A percentile compares a stretch with the other conserved stretches of the same genome.
These are phyloP conservation scores for Serilophus lunatus DNA, from an alignment of 2,113 vertebrate species.

Conservation along the genomic window DNA sequence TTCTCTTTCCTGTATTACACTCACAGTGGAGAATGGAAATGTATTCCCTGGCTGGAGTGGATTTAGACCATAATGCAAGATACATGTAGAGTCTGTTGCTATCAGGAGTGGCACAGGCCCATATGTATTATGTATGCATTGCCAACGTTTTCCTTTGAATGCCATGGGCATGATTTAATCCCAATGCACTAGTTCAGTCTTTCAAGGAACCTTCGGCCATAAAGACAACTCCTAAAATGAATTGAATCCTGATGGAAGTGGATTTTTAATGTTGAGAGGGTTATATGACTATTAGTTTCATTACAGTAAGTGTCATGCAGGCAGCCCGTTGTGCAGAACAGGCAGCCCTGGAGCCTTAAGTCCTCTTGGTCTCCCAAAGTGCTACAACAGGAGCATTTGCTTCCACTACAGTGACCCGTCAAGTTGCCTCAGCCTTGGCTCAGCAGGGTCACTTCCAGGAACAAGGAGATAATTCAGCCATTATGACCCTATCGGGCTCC, in stretches of 20 bases:
- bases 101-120: not conserved
- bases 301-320: not conserved
- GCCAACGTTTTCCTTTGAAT: not conserved
- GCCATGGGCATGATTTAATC: not conserved
- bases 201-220: not conserved
- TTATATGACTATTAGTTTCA: not conserved
- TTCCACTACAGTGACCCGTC: constrained; percentile 54
- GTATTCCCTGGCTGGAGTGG: not conserved
- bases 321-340: not conserved
- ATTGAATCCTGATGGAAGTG: not conserved
- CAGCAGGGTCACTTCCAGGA: constrained; percentile 53
- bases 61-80: not conserved
- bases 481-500: constrained; percentile 11
- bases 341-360: not conserved
- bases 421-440: constrained; percentile 34
- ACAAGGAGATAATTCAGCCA: constrained; percentile 60
- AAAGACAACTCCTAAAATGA: not conserved
- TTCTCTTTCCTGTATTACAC: not conserved
- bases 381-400: not conserved
- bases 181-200: not conserved
- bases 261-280: not conserved
- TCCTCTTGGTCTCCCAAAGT: not conserved
- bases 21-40: not conserved
- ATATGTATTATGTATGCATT: not conserved
- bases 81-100: not conserved